Conservation (phyloP, 2,888 invertebrate species). For the Thereva nobilitata region DNA sequence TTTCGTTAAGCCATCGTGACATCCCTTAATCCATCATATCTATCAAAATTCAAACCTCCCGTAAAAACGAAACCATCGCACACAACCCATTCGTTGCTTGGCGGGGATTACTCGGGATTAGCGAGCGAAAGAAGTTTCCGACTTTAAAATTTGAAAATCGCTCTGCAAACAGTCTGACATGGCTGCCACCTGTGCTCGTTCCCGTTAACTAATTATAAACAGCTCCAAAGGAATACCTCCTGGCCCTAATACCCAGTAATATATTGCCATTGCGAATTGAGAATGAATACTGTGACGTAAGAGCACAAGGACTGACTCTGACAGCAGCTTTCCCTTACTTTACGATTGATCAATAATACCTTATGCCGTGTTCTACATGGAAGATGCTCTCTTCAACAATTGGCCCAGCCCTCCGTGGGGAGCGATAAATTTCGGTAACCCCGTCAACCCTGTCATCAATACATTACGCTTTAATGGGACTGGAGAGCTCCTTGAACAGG, state of each 20-base stretch:
- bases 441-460: constrained; percentile 38
- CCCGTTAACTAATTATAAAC: constrained; percentile 18
- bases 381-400: constrained; percentile 14
- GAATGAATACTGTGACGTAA: constrained; percentile 10
- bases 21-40: too few species aligned
- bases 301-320: not conserved
- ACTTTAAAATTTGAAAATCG: constrained; percentile 17
- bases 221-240: not conserved
- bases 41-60: too few species aligned
- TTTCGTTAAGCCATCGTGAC: too few species aligned
- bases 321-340: constrained; percentile 4
- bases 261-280: not conserved
- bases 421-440: constrained; percentile 37
- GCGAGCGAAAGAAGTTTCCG: not conserved
- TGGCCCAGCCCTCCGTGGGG: constrained; percentile 18
- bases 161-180: constrained; percentile 13
- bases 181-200: constrained; percentile 15
- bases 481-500: constrained; percentile 15
- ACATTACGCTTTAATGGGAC: constrained; percentile 37
- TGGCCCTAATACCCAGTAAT: not conserved
- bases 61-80: not conserved
- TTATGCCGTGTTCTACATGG: not conserved
- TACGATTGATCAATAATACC: not conserved
- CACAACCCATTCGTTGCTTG: not conserved
- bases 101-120: constrained; percentile 2